Conservation (phyloP, 2,797 vertebrate genomes). For the Neosilurus mollespiculum region DNA sequence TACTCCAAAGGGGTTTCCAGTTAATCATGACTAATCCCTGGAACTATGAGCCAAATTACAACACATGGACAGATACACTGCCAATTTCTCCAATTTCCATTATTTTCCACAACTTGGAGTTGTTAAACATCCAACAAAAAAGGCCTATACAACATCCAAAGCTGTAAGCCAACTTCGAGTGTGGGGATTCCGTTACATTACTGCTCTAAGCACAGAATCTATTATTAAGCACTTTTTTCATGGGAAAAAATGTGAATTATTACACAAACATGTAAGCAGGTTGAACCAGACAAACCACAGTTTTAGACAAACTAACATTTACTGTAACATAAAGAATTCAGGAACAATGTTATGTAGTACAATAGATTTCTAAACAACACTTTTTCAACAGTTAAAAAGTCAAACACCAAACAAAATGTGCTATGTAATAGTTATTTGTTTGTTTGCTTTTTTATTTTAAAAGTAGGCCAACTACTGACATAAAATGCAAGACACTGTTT, state of each 20-base stretch:
- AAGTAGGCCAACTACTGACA: too few species aligned
- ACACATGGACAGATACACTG: background rate
- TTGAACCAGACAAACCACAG: background rate
- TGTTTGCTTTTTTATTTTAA: too few species aligned
- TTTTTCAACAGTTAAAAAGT: background rate
- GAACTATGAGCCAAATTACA: constrained; percentile 5
- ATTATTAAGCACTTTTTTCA: background rate
- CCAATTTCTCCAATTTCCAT: constrained; percentile 14
- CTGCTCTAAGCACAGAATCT: background rate
- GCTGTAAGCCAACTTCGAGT: background rate
- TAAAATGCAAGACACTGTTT: too few species aligned
- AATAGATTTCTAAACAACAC: background rate
- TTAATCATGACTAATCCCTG: constrained; percentile 23
- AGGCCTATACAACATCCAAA: background rate
- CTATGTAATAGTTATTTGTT: too few species aligned
- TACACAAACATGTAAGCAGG: background rate
- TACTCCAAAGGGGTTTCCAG: constrained; percentile 15
- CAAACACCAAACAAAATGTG: background rate
- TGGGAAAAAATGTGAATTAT: background rate
- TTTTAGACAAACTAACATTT: background rate
- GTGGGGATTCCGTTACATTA: background rate
- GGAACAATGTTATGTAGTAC: background rate
- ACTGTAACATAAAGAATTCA: background rate
- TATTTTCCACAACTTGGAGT: constrained; percentile 19
- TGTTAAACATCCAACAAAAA: background rate